Evolutionary conservation across 2,888 invertebrate species (phyloP), one percentile per base, ranked within the genome.

Genomic region (Sclerodermus sp.): DNA sequence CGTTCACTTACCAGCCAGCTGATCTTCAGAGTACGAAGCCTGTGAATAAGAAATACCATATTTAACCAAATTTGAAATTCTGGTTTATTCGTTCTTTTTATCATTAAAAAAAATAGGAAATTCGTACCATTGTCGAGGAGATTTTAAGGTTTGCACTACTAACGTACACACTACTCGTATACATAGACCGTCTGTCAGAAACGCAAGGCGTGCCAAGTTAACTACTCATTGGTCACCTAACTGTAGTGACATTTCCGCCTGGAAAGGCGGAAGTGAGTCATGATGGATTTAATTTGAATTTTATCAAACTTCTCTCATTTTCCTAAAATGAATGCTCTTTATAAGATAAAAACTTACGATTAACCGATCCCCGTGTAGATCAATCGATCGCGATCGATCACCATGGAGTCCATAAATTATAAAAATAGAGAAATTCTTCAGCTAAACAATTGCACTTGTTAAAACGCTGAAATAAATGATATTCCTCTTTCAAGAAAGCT

Each of bases 21-120:
- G 93, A 82, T 93, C 93, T 82, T 93, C 93, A 39, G 89, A 87
- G 80, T 91, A 93, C 75, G 89, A 89, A 71, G 90, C 91, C 93
- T 92, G 84, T 54, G 84, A 73, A 63, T 49, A 59, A 23, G 8
- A 43, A 34, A 8, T 13, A 34, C 4, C 34, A 12, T 8, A 8
- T 13, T 12, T 4, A 8, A 23, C 3, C 34, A 12, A 34, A 13
- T 34, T 12, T 34, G 12, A 4, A 3, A 34, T 4, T 34, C 30
- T 10, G 30, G 10, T 34, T 13, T 34, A 12, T 12, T 34, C 13
- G 10, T 8, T 34, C 13, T 12, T n/a, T 34, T 13, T n/a, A 30
- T 12, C 13, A 34, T 8, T 4, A 13, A 8, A 12, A 12, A 34
- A 34, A 4, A n/a, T 8, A 34, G 4, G 4, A 3, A 34, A 34